Evolutionary conservation across 2,888 invertebrate genomes (phyloP), one percentile per base, ranked within the genome.

Genomic region (Fragum fragum): DNA sequence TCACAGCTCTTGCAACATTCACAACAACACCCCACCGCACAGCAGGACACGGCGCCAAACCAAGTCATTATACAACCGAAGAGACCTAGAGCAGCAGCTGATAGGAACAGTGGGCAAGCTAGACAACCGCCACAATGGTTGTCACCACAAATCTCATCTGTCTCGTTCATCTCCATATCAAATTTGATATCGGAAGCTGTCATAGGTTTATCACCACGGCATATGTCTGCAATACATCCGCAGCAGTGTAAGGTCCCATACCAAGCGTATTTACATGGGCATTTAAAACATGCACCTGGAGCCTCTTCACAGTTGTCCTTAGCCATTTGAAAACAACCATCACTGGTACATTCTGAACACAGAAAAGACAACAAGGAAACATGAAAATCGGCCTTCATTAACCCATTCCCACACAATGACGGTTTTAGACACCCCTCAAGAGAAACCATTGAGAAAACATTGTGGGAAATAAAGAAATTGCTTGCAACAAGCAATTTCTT

Each of bases 241-340:
- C 7, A 5, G 26, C 61, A 61, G 18, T 61, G 61, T 14, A 29
- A 18, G 9, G 61, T 32, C 6, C 29, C 61, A 29, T 32, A 61
- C 2, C 61, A 28, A 61, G 61, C 61, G 18, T 61, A 61, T 61
- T 32, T 61, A 29, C 61, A 28, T 7, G 61, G 61, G 29, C 61
- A 61, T 1, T 14, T 3, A 11, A 61, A 32, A 61, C 61, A 61
- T 2, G 61, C 61, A 18, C 18, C 26, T 6, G 28, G 32, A 6
- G 61, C 61, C 11, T 21, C 32, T 32, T 61, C 18, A 18, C 61
- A 61, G 18, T 61, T 61, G 3, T 1, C 32, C 11, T 18, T 18
- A 2, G 29, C 61, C 61, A 61, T 61, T 29, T 6, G 14, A 29
- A 61, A 29, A 32, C 61, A 61, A 3, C 29, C 61, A 61, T 61